Percentiles rank a stretch among this genome's conserved stretches.
These are phyloP conservation scores for Colletes latitarsis DNA, from an alignment of 1,140 invertebrate species.

Conservation along the genomic window DNA sequence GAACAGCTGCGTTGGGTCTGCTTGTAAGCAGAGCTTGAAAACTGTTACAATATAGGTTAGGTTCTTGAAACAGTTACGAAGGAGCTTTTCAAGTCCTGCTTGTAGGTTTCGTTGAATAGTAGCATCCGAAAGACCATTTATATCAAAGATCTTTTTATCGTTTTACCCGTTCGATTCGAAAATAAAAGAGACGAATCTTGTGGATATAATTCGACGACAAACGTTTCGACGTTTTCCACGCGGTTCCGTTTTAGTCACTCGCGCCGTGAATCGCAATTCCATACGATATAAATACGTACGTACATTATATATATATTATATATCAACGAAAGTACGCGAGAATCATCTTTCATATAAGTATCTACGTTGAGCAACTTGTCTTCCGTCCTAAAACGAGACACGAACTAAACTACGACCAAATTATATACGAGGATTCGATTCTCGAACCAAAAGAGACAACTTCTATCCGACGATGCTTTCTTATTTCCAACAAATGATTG, in stretches of 20 bases:
- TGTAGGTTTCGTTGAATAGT: too few species aligned
- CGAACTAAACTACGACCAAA: constrained; percentile 55
- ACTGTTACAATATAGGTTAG: too few species aligned
- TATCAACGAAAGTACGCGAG: constrained; percentile 26
- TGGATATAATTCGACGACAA: neutral
- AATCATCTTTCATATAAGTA: constrained; percentile 62
- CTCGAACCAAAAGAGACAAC: constrained; percentile 26
- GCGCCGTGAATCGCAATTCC: constrained; percentile 38
- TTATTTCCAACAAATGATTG: constrained; percentile 40
- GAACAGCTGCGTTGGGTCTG: too few species aligned
- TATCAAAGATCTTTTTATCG: too few species aligned
- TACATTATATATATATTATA: neutral
- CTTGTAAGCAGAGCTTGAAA: too few species aligned
- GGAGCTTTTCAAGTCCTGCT: too few species aligned
- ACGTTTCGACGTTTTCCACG: neutral
- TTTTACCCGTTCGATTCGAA: neutral
- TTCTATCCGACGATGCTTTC: constrained; percentile 19
- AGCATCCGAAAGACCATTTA: too few species aligned
- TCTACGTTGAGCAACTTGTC: constrained; percentile 78
- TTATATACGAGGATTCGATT: constrained; percentile 38
- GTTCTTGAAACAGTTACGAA: too few species aligned
- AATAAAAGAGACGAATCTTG: neutral
- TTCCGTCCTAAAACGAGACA: constrained; percentile 42
- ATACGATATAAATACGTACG: neutral
- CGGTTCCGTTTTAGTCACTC: neutral